Evolutionary conservation across 2,797 vertebrate species (phyloP).

Genomic region (Bradypus variegatus): DNA sequence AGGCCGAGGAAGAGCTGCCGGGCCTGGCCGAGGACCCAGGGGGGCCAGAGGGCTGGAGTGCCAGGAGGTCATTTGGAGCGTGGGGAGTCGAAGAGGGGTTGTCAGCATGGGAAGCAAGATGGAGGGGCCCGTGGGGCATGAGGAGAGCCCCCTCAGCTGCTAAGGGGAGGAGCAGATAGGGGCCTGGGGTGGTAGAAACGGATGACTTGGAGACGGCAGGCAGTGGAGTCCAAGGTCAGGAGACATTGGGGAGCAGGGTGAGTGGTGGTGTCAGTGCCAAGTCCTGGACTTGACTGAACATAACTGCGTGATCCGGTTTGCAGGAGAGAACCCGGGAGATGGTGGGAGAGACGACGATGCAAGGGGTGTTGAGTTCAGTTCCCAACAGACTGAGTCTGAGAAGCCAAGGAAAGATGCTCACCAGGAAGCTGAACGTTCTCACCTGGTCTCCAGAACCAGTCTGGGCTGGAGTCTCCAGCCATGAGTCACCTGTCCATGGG

Average conservation of each 20-base stretch:
- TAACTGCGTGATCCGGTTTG: fast-evolving
- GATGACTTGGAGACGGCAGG: no score
- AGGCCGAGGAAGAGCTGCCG: not conserved
- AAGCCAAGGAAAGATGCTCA: not conserved
- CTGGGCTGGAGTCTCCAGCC: not conserved
- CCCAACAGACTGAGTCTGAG: not conserved
- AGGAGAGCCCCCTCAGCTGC: no score
- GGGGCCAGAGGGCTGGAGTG: not conserved
- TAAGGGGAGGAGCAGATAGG: no score
- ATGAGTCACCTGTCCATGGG: not conserved
- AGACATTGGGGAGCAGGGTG: not conserved
- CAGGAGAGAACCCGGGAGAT: not conserved
- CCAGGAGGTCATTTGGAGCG: no score
- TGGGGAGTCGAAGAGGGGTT: no score
- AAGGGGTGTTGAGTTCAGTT: not conserved
- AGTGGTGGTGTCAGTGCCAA: not conserved
- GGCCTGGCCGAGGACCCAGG: not conserved
- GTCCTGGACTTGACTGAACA: fast-evolving
- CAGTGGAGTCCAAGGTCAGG: not conserved
- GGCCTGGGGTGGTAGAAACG: no score
- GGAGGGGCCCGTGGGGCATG: no score
- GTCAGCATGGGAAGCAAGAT: no score
- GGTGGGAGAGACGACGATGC: not conserved
- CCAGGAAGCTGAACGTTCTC: not conserved
- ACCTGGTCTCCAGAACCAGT: not conserved